These are phyloP conservation scores for Tetragnatha versicolor DNA, from an alignment of 1,140 invertebrate genomes.

Conservation along the genomic window DNA sequence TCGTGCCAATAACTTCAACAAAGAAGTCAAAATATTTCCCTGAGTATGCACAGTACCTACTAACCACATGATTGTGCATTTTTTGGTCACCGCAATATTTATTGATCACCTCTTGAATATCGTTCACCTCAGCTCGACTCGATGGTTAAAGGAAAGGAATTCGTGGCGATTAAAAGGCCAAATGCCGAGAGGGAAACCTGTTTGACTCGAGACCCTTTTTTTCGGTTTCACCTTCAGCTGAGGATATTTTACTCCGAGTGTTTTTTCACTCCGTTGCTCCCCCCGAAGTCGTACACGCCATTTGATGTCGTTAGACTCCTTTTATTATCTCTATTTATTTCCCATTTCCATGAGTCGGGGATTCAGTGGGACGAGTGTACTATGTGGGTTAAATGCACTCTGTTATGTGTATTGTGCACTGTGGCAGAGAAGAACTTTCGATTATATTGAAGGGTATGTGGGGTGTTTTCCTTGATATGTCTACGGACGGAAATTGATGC, in stretches of 20 bases:
- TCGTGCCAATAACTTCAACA: too few species aligned
- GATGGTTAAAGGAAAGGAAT: constrained; percentile 15
- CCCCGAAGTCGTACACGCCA: not conserved
- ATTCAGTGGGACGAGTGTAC: constrained; percentile 4
- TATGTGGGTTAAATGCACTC: constrained; percentile 16
- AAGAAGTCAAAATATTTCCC: too few species aligned
- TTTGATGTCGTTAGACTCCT: constrained; percentile 7
- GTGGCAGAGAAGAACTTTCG: too few species aligned
- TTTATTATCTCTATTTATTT: constrained; percentile 13
- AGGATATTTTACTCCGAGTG: not conserved
- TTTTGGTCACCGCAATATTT: too few species aligned
- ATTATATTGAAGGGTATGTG: too few species aligned
- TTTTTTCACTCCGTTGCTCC: constrained; percentile 6
- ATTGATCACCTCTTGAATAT: too few species aligned
- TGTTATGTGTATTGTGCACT: too few species aligned
- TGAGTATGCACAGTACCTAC: too few species aligned
- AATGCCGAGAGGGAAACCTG: constrained; percentile 16
- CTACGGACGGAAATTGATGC: too few species aligned
- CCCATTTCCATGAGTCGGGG: not conserved
- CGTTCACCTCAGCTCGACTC: constrained; percentile 13
- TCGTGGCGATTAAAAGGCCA: constrained; percentile 27
- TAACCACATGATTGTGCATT: too few species aligned
- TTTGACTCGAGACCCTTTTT: not conserved
- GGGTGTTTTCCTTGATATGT: too few species aligned
- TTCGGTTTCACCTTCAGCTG: not conserved